phyloP scores from a whole-genome alignment of 2,113 vertebrate genomes.

The Triplophysa siluroides region DNA sequence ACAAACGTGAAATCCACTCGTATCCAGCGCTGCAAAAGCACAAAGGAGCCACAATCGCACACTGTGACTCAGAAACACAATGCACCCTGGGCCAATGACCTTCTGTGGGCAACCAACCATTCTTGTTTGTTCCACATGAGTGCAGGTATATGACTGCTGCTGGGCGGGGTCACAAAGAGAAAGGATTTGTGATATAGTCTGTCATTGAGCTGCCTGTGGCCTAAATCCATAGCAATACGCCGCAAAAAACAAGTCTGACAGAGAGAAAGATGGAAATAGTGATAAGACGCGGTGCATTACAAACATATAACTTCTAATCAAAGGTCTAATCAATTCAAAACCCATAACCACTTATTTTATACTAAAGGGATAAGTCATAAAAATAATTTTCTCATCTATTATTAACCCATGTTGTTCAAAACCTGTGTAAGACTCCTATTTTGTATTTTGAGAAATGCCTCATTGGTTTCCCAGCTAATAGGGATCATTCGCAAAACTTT shows the following conservation, averaged over 20 bases:
- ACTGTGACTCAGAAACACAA: slow-evolving; percentile 44
- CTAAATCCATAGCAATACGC: slow-evolving; percentile 42
- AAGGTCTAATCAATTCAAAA: no score
- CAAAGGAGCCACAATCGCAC: slow-evolving; percentile 23
- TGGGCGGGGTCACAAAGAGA: slow-evolving; percentile 58
- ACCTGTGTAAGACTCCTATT: no score
- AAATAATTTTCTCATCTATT: no score
- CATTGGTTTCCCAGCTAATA: no score
- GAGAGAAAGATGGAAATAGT: slow-evolving; percentile 42
- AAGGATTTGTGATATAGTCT: slow-evolving; percentile 33
- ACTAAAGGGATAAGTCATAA: no score
- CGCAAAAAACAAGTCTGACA: slow-evolving; percentile 50
- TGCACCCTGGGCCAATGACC: slow-evolving; percentile 70
- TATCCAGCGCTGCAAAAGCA: slow-evolving; percentile 28
- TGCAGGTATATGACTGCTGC: slow-evolving; percentile 71
- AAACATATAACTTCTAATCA: not conserved
- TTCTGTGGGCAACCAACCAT: slow-evolving; percentile 75
- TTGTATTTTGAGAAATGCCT: no score
- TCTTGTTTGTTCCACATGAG: slow-evolving; percentile 76
- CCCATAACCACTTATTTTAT: no score
- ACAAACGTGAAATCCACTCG: slow-evolving; percentile 25
- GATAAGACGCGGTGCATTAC: not conserved
- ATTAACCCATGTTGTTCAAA: no score
- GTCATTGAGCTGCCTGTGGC: slow-evolving; percentile 41
- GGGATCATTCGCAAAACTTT: no score